Base-by-base conservation (phyloP, 2,797 vertebrate genomes). In the Tadarida brasiliensis region DNA sequence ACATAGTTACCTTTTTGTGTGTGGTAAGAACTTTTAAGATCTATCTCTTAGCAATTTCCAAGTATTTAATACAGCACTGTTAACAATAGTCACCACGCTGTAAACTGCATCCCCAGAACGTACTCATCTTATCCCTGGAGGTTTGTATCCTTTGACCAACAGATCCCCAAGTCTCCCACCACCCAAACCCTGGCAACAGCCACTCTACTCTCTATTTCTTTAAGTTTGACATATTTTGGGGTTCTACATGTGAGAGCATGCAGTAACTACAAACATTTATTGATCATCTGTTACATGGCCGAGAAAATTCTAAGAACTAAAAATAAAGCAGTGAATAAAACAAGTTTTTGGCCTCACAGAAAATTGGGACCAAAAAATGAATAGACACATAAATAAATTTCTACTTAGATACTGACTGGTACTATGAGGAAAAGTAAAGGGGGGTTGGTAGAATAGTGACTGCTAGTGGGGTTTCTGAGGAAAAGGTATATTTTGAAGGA, bases 391-490 rank as follows among this genome's bases (percentile, higher is more conserved):
- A 14, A 47, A 54, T 81, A 67, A 56, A 51, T 77, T 63, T 33
- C 6, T 78, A 26, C 15, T 73, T 86, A 59, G 3, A 14, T 20
- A 51, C 4, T 35, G 16, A 33, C 20, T 26, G 14, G 1, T n/a
- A 7, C 5, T 56, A 14, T 44, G 17, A 87, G 67, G 57, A 35
- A 63, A 84, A 88, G 8, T 28, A 44, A 54, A 28, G 7, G 0
- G 7, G 7, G 9, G 3, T 59, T 5, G 87, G 17, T 54, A 33
- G 1, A n/a, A 51, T 15, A 76, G 17, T 12, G 9, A 77, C 11
- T n/a, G 15, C 33, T 56, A 12, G 11, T 51, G 2, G 1, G 0
- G 7, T 30, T 65, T 8, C 24, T 39, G 6, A 24, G 8, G 11
- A 12, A 28, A 1, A 19, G 1, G 0, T 2, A 26, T 19, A 16